A percentile compares a stretch with the other conserved stretches of the same genome.
Evolutionary conservation across 2,888 invertebrate genomes (phyloP).

Genomic region (Drosophila peninsularis): DNA sequence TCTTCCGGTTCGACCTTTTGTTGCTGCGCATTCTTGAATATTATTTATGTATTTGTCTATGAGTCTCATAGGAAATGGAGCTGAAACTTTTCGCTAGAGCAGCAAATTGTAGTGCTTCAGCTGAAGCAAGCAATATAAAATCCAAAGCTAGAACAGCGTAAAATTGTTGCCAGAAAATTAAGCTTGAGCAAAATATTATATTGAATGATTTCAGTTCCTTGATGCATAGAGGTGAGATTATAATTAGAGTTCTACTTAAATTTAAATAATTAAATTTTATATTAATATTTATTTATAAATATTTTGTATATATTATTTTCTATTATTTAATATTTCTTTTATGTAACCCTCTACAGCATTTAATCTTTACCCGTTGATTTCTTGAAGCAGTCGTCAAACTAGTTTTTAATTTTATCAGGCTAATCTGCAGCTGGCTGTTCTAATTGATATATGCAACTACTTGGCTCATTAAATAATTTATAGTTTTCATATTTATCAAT

Average conservation of each 20-base stretch:
- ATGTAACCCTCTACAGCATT: too few relatives aligned
- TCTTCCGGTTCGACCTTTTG: slow-evolving; percentile 50
- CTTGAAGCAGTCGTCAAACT: neutral
- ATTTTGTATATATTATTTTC: too few relatives aligned
- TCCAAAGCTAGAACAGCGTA: neutral
- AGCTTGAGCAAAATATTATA: neutral
- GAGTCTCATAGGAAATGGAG: slow-evolving; percentile 14
- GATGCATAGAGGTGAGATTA: too few relatives aligned
- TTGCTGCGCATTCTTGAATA: slow-evolving; percentile 44
- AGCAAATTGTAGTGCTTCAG: neutral
- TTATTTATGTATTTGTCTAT: slow-evolving; percentile 31
- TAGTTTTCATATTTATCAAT: neutral
- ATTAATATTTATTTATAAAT: too few relatives aligned
- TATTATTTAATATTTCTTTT: too few relatives aligned
- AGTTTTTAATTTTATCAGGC: neutral
- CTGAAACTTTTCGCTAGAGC: slow-evolving; percentile 19
- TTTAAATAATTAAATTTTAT: too few relatives aligned
- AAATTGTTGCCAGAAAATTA: neutral
- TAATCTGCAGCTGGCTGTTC: neutral
- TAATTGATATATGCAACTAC: neutral
- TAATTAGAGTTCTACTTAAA: too few relatives aligned
- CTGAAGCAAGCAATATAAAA: neutral
- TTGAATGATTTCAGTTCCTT: too few relatives aligned
- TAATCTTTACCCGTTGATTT: neutral
- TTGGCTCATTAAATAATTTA: neutral